phyloP scores from a whole-genome alignment of 2,888 invertebrate genomes.

The Isotomurus palustris region DNA sequence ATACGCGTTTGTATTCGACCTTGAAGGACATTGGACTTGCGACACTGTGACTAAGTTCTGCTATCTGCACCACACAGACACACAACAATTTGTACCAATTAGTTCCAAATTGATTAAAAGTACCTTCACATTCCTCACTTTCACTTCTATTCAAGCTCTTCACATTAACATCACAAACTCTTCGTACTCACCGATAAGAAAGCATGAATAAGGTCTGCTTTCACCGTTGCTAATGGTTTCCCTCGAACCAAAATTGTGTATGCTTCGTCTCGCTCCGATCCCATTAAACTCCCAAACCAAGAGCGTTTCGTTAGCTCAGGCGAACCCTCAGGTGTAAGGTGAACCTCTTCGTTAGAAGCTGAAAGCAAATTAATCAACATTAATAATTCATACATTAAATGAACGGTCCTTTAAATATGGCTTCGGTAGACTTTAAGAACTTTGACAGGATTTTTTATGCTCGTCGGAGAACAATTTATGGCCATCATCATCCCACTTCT shows the following conservation, averaged over 20 bases:
- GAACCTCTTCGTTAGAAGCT: conserved; percentile 85
- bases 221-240: conserved; percentile 91
- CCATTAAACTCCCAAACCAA: conserved; percentile 97
- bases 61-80: conserved; percentile 65
- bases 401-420: no score
- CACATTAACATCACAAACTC: background rate
- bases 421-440: no score
- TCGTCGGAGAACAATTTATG: no score
- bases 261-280: conserved; percentile 95
- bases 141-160: background rate
- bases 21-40: conserved; percentile 96
- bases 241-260: conserved; percentile 95
- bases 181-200: conserved; percentile 81
- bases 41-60: conserved; percentile 95
- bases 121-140: conserved; percentile 3
- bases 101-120: background rate
- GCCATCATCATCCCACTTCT: no score
- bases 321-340: conserved; percentile 89
- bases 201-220: conserved; percentile 96
- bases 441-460: no score
- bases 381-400: background rate
- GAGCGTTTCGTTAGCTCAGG: conserved; percentile 96
- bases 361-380: no score
- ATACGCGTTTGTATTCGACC: conserved; percentile 93
- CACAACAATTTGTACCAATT: background rate